Evolutionary conservation across 2,113 vertebrate genomes (phyloP), one percentile per base, ranked within the genome.

Genomic region (Caretta caretta): DNA sequence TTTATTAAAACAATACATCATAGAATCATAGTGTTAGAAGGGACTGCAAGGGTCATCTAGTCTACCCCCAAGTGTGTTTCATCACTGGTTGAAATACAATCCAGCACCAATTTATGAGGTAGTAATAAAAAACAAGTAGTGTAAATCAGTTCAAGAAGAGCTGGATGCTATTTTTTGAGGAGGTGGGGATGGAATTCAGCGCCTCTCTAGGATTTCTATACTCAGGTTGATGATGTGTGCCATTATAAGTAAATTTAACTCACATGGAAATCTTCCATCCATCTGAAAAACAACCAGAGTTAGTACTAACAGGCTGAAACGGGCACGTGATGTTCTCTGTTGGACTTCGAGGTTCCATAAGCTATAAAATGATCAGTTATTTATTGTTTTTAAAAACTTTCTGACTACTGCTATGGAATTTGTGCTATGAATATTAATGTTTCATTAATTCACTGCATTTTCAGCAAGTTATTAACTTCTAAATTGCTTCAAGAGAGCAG

Each of bases 91-190:
- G 62, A 96, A 96, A 92, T 48, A 84, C 54, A 93, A 86, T 54
- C 86, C 83, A 89, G 88, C 19, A 94, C 24, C 92, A 96, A 90
- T 46, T 54, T 87, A 92, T 90, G 59, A 46, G 89, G 42, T 48
- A 93, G 24, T 0, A 5, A 84, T 84, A 87, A 93, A 93, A 93
- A 89, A 3, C 49, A 90, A 93, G 59, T 50, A 84, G 38, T 3
- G 4, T 48, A 48, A 48, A 78, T 48, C 42, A 78, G 3, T 90
- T 0, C 81, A 86, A 80, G 50, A 20, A 72, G 65, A 72, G 65
- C n/a, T 22, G 65, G 8, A 35, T 48, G 31, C 25, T 51, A 83
- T 75, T 80, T 90, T 42, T 54, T 83, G 20, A 38, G 56, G 87
- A 86, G 93, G 38, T 11, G 92, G 31, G 1, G 81, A 42, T 13